These are phyloP conservation scores for Aegithalos caudatus DNA, from an alignment of 2,113 vertebrate genomes.

Conservation along the genomic window DNA sequence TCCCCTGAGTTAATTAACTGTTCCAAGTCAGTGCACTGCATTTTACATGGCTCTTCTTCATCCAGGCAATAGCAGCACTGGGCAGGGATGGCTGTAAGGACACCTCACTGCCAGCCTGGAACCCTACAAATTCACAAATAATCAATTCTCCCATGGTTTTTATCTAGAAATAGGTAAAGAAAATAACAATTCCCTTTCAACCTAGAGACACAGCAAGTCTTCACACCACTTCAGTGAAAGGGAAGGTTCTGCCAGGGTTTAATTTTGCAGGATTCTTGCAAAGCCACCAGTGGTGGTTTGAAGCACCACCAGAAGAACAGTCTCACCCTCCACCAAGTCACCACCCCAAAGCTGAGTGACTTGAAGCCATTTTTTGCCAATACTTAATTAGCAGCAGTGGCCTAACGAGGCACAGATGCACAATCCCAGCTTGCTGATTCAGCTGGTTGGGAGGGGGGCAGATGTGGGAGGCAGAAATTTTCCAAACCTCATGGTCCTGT, in stretches of 20 bases:
- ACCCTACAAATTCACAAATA: not conserved
- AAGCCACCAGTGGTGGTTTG: not conserved
- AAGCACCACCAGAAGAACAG: not conserved
- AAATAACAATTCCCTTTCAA: not conserved
- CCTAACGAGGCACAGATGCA: not conserved
- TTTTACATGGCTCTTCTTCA: not conserved
- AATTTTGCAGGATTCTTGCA: not conserved
- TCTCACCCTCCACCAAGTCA: not conserved
- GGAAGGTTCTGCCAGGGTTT: not conserved
- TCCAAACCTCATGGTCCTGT: not conserved
- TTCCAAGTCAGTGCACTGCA: not conserved
- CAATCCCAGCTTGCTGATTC: not conserved
- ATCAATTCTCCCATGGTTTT: not conserved
- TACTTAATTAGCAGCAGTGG: not conserved
- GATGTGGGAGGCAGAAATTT: not conserved
- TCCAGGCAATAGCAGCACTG: not conserved
- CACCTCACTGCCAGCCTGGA: not conserved
- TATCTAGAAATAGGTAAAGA: not conserved
- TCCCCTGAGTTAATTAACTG: not conserved
- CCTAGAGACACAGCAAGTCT: not conserved
- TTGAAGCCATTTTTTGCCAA: not conserved
- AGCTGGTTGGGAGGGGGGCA: not conserved
- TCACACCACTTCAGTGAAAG: not conserved
- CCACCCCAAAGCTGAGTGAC: not conserved
- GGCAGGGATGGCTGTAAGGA: fast-evolving